These are phyloP conservation scores for Apus apus DNA, from an alignment of 2,113 vertebrate genomes.

Conservation along the genomic window DNA sequence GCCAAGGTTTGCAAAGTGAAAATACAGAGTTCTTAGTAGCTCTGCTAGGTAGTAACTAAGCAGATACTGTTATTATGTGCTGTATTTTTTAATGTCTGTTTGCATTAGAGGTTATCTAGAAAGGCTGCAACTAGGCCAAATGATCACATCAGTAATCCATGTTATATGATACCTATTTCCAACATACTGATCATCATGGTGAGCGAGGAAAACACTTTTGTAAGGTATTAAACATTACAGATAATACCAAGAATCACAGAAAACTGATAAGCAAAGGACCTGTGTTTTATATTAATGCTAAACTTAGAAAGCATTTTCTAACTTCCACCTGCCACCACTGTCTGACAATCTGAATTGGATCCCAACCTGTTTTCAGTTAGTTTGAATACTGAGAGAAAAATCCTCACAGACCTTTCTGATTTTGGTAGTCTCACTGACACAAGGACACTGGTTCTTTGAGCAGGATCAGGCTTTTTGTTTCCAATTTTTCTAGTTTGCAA, in stretches of 20 bases:
- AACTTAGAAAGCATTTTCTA: not conserved
- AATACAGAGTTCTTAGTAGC: constrained; percentile 39
- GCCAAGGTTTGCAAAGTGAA: constrained; percentile 62
- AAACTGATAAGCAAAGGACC: not conserved
- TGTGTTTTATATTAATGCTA: not conserved
- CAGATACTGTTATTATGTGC: constrained; percentile 33
- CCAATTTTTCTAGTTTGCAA: not conserved
- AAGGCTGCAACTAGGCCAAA: constrained; percentile 11
- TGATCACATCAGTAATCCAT: constrained; percentile 8
- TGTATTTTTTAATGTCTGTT: constrained; percentile 33
- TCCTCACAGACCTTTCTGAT: not conserved
- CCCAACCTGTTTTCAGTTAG: not conserved
- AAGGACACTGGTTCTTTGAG: not conserved
- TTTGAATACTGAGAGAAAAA: not conserved
- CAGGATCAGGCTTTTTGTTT: not conserved
- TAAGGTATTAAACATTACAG: not conserved
- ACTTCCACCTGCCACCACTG: not conserved
- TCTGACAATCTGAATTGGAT: not conserved
- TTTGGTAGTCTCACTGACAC: not conserved
- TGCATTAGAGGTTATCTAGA: constrained; percentile 34
- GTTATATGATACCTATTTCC: not conserved
- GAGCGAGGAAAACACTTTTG: not conserved
- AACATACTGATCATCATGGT: not conserved
- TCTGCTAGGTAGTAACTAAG: constrained; percentile 40
- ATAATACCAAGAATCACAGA: not conserved